Percentiles rank a stretch among this genome's conserved stretches.
Conservation (phyloP, 2,888 invertebrate species). For the Amphipoea oculea region DNA sequence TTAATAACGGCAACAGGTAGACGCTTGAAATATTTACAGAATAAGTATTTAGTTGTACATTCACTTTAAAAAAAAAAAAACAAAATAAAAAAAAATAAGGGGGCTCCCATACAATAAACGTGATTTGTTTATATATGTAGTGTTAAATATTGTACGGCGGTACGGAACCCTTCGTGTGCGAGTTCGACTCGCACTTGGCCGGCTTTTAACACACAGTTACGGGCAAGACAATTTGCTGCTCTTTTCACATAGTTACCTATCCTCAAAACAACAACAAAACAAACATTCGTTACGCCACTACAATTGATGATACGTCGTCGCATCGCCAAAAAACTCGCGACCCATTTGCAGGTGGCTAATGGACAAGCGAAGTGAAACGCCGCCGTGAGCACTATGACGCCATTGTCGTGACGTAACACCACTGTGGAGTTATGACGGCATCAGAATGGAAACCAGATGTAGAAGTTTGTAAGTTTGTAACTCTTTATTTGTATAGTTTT, state of each 20-base stretch:
- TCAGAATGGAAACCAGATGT: slow-evolving; percentile 14
- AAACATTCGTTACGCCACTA: slow-evolving; percentile 48
- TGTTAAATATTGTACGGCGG: too few relatives aligned
- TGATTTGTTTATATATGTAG: too few relatives aligned
- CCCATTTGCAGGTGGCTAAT: slow-evolving; percentile 56
- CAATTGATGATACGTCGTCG: slow-evolving; percentile 53
- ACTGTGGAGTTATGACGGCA: slow-evolving; percentile 26
- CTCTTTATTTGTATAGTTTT: slow-evolving; percentile 35
- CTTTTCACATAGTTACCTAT: slow-evolving; percentile 11
- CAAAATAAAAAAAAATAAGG: too few relatives aligned
- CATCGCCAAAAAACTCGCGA: slow-evolving; percentile 51
- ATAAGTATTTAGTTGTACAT: too few relatives aligned
- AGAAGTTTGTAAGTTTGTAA: slow-evolving; percentile 11
- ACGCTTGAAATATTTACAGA: too few relatives aligned
- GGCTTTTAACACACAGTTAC: background rate
- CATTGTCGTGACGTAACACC: slow-evolving; percentile 42
- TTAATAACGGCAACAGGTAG: too few relatives aligned
- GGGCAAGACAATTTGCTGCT: slow-evolving; percentile 5
- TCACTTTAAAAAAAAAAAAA: too few relatives aligned
- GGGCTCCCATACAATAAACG: too few relatives aligned
- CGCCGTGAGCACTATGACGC: slow-evolving; percentile 34
- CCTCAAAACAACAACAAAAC: slow-evolving; percentile 14
- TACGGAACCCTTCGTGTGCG: too few relatives aligned
- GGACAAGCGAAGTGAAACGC: slow-evolving; percentile 44
- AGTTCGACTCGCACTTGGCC: too few relatives aligned